Percentiles rank a stretch among this genome's conserved stretches.
Conservation (phyloP, 2,113 vertebrate genomes). For the Cyanocitta stelleri region DNA sequence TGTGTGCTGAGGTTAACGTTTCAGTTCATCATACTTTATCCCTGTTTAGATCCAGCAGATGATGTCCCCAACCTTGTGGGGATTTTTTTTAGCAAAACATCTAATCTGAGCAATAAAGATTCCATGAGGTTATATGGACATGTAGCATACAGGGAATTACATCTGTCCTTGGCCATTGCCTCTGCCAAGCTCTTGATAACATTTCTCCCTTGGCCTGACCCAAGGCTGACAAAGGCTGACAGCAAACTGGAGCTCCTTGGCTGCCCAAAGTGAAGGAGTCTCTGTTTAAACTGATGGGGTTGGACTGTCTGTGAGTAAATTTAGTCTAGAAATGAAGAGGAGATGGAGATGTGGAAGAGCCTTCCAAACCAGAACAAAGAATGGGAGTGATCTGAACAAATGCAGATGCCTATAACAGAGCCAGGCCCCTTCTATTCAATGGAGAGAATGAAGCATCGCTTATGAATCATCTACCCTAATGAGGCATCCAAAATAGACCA, state of each 20-base stretch:
- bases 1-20: accelerated
- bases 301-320: neutral
- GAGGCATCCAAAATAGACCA: conserved; percentile 22
- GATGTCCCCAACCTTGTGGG: accelerated
- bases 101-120: neutral
- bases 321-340: neutral
- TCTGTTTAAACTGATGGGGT: neutral
- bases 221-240: neutral
- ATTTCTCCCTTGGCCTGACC: neutral
- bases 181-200: neutral
- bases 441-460: neutral
- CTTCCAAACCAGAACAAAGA: neutral
- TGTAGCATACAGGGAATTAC: neutral
- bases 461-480: conserved; percentile 40
- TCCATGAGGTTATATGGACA: neutral
- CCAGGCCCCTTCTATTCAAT: neutral
- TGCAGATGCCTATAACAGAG: neutral
- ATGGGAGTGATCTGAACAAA: conserved; percentile 5
- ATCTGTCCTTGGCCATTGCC: neutral
- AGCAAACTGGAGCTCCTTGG: neutral
- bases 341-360: neutral
- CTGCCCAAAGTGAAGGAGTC: neutral
- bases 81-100: neutral
- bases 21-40: neutral
- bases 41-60: neutral